Evolutionary conservation across 2,888 invertebrate species (phyloP), one percentile per base, ranked within the genome.

Genomic region (Microplitis manilae): DNA sequence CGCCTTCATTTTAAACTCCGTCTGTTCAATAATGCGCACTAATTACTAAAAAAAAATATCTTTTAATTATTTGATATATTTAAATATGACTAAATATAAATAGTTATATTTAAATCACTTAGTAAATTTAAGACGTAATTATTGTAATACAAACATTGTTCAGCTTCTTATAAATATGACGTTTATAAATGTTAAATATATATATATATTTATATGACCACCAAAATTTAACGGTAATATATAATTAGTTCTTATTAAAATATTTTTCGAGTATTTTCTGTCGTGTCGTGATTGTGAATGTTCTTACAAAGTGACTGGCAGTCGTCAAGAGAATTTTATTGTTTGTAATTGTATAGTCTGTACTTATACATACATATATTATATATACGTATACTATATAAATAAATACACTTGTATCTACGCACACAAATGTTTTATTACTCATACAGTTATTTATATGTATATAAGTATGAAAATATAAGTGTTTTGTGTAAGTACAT

Each of bases 1-100:
- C 81, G 83, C 80, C 83, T 88, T 90, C 91, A 91, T 91, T 79
- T 84, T 90, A 79, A 61, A 4, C n/a, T 30, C 61, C 20, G 38
- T 5, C 39, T 38, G 9, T 17, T 62, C 59, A 1, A 17, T 62
- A 38, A 17, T 50, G 13, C 70, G 73, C 67, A 59, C 13, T 59
- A 38, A 15, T 38, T n/a, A 68, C 15, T 7, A 61, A 0, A 6
- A 38, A 41, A 65, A 8, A 15, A 15, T 59, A 15, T 30, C 4
- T 30, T 30, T 30, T 4, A 30, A 30, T 30, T 30, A 30, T 30
- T 30, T 30, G 30, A 30, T 30, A 30, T 30, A 30, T 30, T 30
- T 30, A 50, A 50, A 50, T 40, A n/a, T 9, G 40, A 59, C 30
- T 50, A 7, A 59, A 13, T 50, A 50, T 13, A 13, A 4, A 50